A percentile compares a stretch with the other conserved stretches of the same genome.
These are phyloP conservation scores for Mimumesa dahlbomi DNA, from an alignment of 2,888 invertebrate genomes.

Conservation along the genomic window DNA sequence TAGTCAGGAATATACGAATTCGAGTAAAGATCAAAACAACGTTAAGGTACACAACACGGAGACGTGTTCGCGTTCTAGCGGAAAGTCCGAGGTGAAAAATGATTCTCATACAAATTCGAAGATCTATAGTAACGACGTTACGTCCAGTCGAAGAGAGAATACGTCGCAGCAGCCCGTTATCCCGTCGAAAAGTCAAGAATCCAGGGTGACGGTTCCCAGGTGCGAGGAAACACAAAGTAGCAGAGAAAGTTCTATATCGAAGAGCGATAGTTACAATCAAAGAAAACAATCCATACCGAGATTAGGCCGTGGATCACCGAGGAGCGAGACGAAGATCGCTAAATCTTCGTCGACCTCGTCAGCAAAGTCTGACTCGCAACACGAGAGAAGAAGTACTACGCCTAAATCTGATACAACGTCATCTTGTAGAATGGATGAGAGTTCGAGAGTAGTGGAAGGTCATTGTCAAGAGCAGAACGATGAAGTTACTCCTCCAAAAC, in stretches of 20 bases:
- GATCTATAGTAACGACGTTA: conserved; percentile 29
- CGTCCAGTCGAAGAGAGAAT: conserved; percentile 15
- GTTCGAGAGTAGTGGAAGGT: conserved; percentile 59
- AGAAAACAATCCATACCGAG: conserved; percentile 62
- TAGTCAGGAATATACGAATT: conserved; percentile 29
- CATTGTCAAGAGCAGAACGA: conserved; percentile 53
- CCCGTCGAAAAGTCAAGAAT: conserved; percentile 21
- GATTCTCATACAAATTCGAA: conserved; percentile 22
- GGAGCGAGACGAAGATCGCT: conserved; percentile 57
- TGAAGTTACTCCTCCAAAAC: conserved; percentile 49
- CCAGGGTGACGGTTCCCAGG: conserved; percentile 22
- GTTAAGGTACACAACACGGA: conserved; percentile 40
- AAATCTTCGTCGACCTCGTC: conserved; percentile 54
- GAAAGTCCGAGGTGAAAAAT: conserved; percentile 24
- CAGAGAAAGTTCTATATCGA: conserved; percentile 44
- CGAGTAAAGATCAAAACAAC: conserved; percentile 37
- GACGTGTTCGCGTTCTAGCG: conserved; percentile 12
- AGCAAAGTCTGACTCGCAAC: conserved; percentile 35
- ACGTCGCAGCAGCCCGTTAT: conserved; percentile 9
- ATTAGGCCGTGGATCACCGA: conserved; percentile 55
- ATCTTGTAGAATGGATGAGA: conserved; percentile 57
- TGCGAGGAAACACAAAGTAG: conserved; percentile 32
- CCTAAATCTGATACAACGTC: conserved; percentile 54
- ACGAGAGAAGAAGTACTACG: conserved; percentile 56
- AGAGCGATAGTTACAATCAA: conserved; percentile 57